Evolutionary conservation across 2,797 vertebrate species (phyloP), one percentile per base, ranked within the genome.

Genomic region (Petrocephalus sullivani): DNA sequence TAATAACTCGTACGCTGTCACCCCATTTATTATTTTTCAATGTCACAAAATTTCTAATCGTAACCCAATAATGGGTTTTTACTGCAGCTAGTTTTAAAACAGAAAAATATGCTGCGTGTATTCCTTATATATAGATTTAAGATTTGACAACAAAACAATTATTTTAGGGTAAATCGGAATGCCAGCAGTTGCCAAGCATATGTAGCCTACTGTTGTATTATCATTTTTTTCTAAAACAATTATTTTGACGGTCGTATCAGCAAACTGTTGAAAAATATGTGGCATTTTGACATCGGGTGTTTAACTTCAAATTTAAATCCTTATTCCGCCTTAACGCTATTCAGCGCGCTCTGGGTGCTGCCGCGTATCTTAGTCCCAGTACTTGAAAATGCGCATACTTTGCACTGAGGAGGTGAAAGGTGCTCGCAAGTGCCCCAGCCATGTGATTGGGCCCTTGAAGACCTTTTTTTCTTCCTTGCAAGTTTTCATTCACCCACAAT

Each of bases 401-500:
- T 92, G 92, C 88, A 93, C 94, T 94, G 95, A 96, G 95, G 94
- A 96, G 96, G 96, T 95, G 94, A 96, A 96, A 96, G 96, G 96
- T 96, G 95, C 92, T 94, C 93, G 95, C 94, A 94, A 96, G 96
- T 95, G 96, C 95, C 95, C 94, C 95, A 95, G 96, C 95, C 96
- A 96, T 96, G 95, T 95, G 95, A 94, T 95, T 94, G 95, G 94
- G 95, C 95, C 95, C 96, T 96, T 95, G 93, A 96, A 94, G 94
- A 95, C 92, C 94, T 92, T 95, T 95, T 81, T 81, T 96, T 96
- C 96, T 96, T 95, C 94, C 91, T 88, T 92, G 92, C 92, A 94
- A 95, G 95, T 95, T 96, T 95, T 94, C 94, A 95, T 96, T 96
- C 96, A 96, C 91, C 92, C 93, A 95, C 95, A 96, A 96, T 96